Evolutionary conservation across 1,140 invertebrate genomes (phyloP).

Genomic region (Hirudo medicinalis): DNA sequence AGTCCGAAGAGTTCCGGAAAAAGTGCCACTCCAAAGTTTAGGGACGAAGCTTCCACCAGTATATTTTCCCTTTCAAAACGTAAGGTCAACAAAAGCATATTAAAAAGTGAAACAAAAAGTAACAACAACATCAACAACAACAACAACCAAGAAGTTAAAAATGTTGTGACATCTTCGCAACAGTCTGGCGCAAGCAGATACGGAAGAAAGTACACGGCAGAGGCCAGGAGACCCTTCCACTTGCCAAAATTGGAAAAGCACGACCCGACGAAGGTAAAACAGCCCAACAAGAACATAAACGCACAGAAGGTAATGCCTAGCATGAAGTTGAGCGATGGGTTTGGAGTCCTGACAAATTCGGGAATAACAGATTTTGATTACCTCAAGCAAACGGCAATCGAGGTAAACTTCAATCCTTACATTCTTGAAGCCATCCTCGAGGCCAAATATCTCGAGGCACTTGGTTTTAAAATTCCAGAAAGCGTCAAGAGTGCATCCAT

Average conservation of each 20-base stretch:
- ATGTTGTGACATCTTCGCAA: neutral
- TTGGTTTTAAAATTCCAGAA: conserved; percentile 56
- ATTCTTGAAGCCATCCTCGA: conserved; percentile 58
- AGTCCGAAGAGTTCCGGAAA: neutral
- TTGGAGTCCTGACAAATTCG: neutral
- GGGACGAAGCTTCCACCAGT: neutral
- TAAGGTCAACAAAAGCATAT: no score
- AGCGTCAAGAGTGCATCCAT: conserved; percentile 53
- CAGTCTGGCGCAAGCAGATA: neutral
- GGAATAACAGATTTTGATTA: neutral
- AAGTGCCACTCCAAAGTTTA: neutral
- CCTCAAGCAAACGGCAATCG: conserved; percentile 24
- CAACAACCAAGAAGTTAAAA: conserved; percentile 7
- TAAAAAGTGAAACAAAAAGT: neutral
- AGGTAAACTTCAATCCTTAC: conserved; percentile 42
- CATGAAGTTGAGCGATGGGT: neutral
- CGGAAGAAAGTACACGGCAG: conserved; percentile 24
- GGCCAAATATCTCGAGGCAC: conserved; percentile 46
- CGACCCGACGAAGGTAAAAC: neutral
- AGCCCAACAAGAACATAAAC: neutral
- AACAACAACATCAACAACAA: neutral
- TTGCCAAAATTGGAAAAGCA: conserved; percentile 2
- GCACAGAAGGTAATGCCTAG: neutral
- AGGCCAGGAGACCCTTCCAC: neutral
- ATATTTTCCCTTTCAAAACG: no score